These are phyloP conservation scores for Protobothrops flavoviridis DNA, from an alignment of 2,113 vertebrate genomes.

Conservation along the genomic window DNA sequence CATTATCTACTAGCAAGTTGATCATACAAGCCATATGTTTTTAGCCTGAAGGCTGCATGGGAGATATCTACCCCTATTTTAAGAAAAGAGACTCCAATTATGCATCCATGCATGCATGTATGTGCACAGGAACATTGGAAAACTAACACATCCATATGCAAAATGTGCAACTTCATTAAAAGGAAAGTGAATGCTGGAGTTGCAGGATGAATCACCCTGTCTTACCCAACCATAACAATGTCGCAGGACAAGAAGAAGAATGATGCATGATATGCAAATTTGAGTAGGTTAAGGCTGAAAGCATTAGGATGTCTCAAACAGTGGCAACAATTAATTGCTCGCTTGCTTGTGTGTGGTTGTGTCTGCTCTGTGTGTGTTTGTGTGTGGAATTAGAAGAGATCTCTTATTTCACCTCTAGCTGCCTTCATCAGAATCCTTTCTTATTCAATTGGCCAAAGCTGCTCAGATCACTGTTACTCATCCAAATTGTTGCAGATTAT, in stretches of 20 bases:
- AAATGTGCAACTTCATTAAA: background rate
- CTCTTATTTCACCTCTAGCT: constrained; percentile 1
- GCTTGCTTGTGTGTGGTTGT: background rate
- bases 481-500: background rate
- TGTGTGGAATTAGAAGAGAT: background rate
- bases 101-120: background rate
- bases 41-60: background rate
- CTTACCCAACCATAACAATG: background rate
- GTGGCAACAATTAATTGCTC: constrained; percentile 15
- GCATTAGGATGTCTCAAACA: background rate
- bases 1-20: background rate
- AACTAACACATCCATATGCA: background rate
- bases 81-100: background rate
- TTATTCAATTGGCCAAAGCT: constrained; percentile 9
- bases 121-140: background rate
- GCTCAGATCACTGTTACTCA: constrained; percentile 10
- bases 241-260: background rate
- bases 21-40: background rate
- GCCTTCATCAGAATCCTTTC: constrained; percentile 19
- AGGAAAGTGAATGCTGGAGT: background rate
- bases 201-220: background rate
- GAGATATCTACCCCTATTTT: background rate
- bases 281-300: background rate
- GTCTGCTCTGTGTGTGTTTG: background rate
- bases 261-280: constrained; percentile 7